Conservation (phyloP, 2,888 invertebrate genomes). For the Epinotia bilunana region DNA sequence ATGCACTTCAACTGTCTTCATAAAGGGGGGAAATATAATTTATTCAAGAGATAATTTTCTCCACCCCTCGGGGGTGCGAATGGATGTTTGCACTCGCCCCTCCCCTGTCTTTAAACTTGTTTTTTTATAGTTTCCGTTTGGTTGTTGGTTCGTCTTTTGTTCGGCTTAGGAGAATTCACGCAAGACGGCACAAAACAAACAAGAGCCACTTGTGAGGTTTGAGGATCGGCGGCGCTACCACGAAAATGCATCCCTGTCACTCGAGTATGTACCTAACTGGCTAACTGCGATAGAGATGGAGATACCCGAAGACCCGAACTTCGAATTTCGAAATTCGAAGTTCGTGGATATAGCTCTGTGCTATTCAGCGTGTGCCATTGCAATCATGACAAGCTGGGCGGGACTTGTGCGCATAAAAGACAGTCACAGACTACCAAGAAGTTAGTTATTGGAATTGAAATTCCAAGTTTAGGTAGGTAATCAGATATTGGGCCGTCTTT, state of each 20-base stretch:
- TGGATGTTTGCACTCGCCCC: slow-evolving; percentile 72
- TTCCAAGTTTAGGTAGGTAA: slow-evolving; percentile 29
- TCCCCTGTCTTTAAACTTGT: slow-evolving; percentile 33
- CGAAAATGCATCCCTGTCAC: too few species aligned
- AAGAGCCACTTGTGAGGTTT: slow-evolving; percentile 30
- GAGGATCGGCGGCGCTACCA: background rate
- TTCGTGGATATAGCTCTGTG: too few species aligned
- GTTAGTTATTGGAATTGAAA: too few species aligned
- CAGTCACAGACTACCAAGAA: too few species aligned
- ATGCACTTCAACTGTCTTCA: slow-evolving; percentile 83
- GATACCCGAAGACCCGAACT: too few species aligned
- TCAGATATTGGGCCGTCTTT: slow-evolving; percentile 50
- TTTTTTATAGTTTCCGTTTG: slow-evolving; percentile 44
- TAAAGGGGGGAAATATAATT: slow-evolving; percentile 83
- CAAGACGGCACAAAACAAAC: slow-evolving; percentile 39
- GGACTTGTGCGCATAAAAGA: too few species aligned
- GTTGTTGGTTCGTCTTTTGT: slow-evolving; percentile 17
- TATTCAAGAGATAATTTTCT: slow-evolving; percentile 85
- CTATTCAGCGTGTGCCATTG: too few species aligned
- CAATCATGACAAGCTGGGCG: too few species aligned
- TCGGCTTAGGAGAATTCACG: slow-evolving; percentile 26
- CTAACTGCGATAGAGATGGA: too few species aligned
- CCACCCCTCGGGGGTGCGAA: slow-evolving; percentile 75
- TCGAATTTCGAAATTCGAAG: background rate
- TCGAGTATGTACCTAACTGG: too few species aligned